Evolutionary conservation across 2,888 invertebrate species (phyloP).

Genomic region (Eupithecia vulgata): DNA sequence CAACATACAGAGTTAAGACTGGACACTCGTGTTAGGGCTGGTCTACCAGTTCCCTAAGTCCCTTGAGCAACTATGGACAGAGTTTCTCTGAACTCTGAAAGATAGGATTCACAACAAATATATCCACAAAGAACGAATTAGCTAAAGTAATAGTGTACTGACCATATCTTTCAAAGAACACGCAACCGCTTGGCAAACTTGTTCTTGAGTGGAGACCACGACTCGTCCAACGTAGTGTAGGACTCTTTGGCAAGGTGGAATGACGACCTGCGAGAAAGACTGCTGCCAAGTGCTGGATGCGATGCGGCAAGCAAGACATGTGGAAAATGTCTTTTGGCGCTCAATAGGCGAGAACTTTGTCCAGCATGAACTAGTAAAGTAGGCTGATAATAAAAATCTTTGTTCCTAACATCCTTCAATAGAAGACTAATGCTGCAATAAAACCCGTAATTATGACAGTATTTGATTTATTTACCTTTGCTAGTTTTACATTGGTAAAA

Average conservation of each 20-base stretch:
- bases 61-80: not conserved
- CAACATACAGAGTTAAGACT: too few species aligned
- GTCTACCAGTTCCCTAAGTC: not conserved
- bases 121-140: not conserved
- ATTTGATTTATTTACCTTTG: constrained; percentile 84
- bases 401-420: not conserved
- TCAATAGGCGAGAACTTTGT: not conserved
- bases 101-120: not conserved
- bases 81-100: too few species aligned
- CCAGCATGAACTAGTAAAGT: not conserved
- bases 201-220: not conserved
- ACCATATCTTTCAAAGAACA: too few species aligned
- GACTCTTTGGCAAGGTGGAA: not conserved
- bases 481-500: constrained; percentile 83
- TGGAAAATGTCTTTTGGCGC: not conserved
- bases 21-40: not conserved
- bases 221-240: not conserved
- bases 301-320: not conserved
- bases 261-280: too few species aligned
- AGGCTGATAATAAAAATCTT: not conserved
- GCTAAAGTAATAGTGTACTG: not conserved
- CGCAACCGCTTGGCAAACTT: not conserved
- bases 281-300: too few species aligned
- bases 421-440: constrained; percentile 11
- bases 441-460: constrained; percentile 53